phyloP scores from a whole-genome alignment of 2,888 invertebrate species.

The Zootermopsis nevadensis region DNA sequence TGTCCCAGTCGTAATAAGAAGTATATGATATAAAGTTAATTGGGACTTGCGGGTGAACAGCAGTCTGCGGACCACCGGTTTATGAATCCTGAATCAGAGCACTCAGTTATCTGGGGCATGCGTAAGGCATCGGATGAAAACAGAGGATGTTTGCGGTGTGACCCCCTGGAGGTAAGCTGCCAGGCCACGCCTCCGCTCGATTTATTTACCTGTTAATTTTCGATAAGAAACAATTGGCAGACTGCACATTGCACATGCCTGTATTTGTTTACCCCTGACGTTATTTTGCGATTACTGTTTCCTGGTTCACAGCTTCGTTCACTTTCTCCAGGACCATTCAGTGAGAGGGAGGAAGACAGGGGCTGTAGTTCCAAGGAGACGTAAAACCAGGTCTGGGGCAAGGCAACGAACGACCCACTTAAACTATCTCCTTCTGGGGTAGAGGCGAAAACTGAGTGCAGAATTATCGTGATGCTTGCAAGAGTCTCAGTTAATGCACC shows the following conservation, averaged over 20 bases:
- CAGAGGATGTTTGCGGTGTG: neutral
- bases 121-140: neutral
- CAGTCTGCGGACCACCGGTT: no score
- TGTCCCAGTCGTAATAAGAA: no score
- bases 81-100: neutral
- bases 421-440: neutral
- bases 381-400: constrained; percentile 8
- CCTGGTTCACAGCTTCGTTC: neutral
- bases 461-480: neutral
- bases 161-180: neutral
- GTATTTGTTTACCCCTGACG: neutral
- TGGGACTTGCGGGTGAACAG: no score
- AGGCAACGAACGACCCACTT: constrained; percentile 2
- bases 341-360: neutral
- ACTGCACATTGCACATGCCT: no score
- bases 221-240: no score
- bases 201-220: neutral
- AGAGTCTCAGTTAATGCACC: neutral
- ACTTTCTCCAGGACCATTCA: constrained; percentile 14
- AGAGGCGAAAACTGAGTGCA: neutral
- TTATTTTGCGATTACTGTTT: neutral
- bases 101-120: neutral
- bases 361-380: neutral
- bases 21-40: no score
- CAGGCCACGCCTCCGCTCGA: neutral